A percentile compares a stretch with the other conserved stretches of the same genome.
Conservation (phyloP, 2,113 vertebrate genomes). For the Trichechus manatus region DNA sequence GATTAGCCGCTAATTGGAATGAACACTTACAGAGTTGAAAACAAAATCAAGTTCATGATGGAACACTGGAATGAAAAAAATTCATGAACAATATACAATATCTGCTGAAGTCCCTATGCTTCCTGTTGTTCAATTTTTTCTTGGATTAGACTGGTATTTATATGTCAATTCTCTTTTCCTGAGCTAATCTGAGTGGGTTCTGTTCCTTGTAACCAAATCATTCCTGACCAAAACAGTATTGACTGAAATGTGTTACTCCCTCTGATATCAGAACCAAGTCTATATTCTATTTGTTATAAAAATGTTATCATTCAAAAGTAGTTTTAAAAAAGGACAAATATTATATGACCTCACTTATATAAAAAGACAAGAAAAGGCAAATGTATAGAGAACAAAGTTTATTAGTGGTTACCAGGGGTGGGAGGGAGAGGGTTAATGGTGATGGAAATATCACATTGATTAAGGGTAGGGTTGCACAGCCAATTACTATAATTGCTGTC, state of each 20-base stretch:
- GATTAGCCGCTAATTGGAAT: not conserved
- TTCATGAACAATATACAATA: not conserved
- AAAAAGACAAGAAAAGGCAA: not conserved
- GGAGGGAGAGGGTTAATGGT: not conserved
- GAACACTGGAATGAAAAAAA: not conserved
- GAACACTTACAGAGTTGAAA: not conserved
- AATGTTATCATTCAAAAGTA: conserved; percentile 43
- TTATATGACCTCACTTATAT: not conserved
- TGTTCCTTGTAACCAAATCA: conserved; percentile 28
- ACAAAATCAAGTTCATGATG: not conserved
- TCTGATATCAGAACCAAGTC: conserved; percentile 23
- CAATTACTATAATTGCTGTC: not conserved
- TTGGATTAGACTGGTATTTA: not conserved
- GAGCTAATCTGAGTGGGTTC: conserved; percentile 25
- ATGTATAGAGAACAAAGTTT: not conserved
- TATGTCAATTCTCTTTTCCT: not conserved
- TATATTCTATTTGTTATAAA: conserved; percentile 50
- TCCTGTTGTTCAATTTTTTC: not conserved
- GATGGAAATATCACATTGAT: not conserved
- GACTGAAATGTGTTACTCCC: not conserved
- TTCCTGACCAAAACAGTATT: not conserved
- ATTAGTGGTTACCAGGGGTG: not conserved
- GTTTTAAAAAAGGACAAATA: not conserved
- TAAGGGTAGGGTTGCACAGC: not conserved
- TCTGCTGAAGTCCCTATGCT: not conserved